These are phyloP conservation scores for Setophaga kirtlandii DNA, from an alignment of 2,113 vertebrate species.

Conservation along the genomic window DNA sequence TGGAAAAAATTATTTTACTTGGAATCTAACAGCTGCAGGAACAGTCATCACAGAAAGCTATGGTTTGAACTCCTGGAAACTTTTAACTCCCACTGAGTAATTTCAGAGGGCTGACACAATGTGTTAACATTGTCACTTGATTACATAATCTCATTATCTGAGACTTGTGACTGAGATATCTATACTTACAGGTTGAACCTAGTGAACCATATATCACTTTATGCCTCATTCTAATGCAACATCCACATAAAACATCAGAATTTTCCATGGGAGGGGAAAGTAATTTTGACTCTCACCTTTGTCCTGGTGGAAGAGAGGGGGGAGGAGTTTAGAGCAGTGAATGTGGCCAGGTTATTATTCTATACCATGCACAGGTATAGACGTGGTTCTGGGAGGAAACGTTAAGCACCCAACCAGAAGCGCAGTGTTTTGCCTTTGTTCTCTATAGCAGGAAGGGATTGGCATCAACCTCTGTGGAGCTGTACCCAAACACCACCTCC, in stretches of 20 bases:
- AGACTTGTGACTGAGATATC: neutral
- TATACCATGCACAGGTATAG: rapidly evolving
- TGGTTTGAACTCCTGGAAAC: neutral
- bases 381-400: rapidly evolving
- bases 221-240: neutral
- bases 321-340: neutral
- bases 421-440: neutral
- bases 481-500: rapidly evolving
- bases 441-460: neutral
- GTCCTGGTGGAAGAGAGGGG: neutral
- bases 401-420: rapidly evolving
- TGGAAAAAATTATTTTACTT: neutral
- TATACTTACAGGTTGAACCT: neutral
- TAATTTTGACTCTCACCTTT: neutral
- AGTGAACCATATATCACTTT: neutral
- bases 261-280: neutral
- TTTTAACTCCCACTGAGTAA: neutral
- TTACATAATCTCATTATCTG: neutral
- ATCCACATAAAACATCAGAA: neutral
- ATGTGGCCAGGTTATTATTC: neutral
- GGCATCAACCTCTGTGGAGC: neutral
- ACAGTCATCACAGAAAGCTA: neutral
- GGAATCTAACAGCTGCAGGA: neutral
- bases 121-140: neutral
- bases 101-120: neutral